A percentile compares a stretch with the other conserved stretches of the same genome.
Evolutionary conservation across 2,113 vertebrate species (phyloP).

Genomic region (Toxostoma redivivum): DNA sequence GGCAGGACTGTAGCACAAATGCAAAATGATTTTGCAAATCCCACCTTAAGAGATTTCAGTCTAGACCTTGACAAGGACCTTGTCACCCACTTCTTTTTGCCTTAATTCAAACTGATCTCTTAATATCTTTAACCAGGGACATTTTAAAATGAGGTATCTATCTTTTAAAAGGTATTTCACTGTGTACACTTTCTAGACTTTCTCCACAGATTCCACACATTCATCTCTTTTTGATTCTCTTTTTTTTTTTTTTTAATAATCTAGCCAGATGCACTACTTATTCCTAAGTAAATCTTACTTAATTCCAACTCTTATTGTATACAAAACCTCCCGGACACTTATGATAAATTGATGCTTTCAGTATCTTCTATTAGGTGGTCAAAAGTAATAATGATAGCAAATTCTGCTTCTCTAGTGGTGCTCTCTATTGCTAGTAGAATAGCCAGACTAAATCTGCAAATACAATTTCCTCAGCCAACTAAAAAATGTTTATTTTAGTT

Average conservation of each 20-base stretch:
- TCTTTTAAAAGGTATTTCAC: neutral
- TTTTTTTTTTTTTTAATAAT: neutral
- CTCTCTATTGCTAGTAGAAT: neutral
- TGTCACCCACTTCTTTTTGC: neutral
- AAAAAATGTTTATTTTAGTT: neutral
- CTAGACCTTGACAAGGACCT: neutral
- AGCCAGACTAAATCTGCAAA: neutral
- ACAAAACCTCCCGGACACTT: neutral
- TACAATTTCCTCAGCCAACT: neutral
- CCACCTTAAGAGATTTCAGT: neutral
- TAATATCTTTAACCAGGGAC: neutral
- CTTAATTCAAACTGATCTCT: constrained; percentile 12
- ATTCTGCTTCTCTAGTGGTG: neutral
- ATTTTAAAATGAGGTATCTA: neutral
- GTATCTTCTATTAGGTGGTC: neutral
- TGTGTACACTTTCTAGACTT: neutral
- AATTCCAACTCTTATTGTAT: neutral
- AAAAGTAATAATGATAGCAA: neutral
- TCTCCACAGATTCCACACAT: neutral
- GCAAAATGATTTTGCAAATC: neutral
- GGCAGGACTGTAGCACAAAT: neutral
- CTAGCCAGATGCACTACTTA: neutral
- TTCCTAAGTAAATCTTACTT: neutral
- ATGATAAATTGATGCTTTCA: neutral
- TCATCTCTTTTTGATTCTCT: rapidly evolving